phyloP scores from a whole-genome alignment of 2,888 invertebrate species.

The Tetramorium bicarinatum region DNA sequence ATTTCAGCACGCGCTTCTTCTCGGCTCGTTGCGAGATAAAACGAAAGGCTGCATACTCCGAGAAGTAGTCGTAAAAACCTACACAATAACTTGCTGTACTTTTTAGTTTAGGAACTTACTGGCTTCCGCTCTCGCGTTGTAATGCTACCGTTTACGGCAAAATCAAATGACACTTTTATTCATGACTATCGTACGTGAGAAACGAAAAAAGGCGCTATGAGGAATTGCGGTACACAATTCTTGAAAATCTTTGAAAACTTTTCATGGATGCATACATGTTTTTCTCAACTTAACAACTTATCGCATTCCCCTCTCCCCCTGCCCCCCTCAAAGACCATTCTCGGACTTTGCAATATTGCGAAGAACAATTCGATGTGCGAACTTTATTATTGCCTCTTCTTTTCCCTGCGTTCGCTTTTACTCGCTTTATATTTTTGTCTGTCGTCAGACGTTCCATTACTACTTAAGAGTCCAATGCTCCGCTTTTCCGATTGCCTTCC shows the following conservation, averaged over 20 bases:
- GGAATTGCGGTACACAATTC: not conserved
- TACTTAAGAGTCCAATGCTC: constrained; percentile 7
- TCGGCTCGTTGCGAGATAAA: constrained; percentile 18
- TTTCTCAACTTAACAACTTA: not conserved
- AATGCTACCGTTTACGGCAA: not conserved
- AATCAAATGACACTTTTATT: constrained; percentile 12
- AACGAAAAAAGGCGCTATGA: no score
- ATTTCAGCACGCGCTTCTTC: constrained; percentile 44
- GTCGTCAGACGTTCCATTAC: constrained; percentile 55
- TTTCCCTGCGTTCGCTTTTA: constrained; percentile 48
- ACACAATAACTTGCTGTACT: not conserved
- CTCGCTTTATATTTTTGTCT: constrained; percentile 34
- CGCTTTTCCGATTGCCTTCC: constrained; percentile 6
- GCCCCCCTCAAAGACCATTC: not conserved
- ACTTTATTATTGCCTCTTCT: constrained; percentile 58
- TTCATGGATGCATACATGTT: not conserved
- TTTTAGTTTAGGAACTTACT: constrained; percentile 10
- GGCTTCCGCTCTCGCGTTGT: not conserved
- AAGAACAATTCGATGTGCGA: constrained; percentile 46
- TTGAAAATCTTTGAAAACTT: not conserved
- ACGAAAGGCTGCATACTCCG: constrained; percentile 8
- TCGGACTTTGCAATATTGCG: constrained; percentile 39
- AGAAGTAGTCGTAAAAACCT: not conserved
- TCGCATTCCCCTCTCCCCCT: not conserved
- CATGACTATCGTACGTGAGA: not conserved